A percentile compares a stretch with the other conserved stretches of the same genome.
Conservation (phyloP, 2,113 vertebrate species). For the Dasyornis broadbenti region DNA sequence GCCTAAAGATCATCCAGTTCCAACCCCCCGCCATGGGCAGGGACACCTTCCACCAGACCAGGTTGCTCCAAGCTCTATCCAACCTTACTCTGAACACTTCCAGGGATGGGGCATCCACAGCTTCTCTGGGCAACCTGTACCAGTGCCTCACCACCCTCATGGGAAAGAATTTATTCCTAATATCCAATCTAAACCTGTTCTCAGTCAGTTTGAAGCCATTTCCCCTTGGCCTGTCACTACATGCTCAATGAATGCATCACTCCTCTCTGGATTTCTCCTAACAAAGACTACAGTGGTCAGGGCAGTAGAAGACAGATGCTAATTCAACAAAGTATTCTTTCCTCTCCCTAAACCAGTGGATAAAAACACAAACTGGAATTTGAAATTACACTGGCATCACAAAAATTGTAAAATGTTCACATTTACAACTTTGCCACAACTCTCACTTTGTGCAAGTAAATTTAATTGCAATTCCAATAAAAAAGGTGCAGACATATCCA, state of each 20-base stretch:
- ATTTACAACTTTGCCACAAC: background rate
- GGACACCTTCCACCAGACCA: background rate
- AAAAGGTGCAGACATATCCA: background rate
- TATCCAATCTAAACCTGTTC: background rate
- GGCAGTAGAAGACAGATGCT: background rate
- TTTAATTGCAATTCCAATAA: background rate
- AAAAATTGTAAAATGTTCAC: background rate
- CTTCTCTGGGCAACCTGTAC: background rate
- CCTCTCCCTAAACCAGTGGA: background rate
- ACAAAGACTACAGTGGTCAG: background rate
- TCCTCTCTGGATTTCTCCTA: rapidly evolving
- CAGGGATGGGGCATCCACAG: background rate
- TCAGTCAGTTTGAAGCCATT: background rate
- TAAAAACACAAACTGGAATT: background rate
- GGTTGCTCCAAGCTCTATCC: background rate
- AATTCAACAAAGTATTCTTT: background rate
- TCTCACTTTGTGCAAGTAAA: background rate
- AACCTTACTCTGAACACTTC: background rate
- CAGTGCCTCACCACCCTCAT: background rate
- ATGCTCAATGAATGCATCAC: rapidly evolving
- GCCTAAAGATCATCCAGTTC: background rate
- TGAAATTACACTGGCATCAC: background rate
- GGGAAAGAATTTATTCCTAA: background rate
- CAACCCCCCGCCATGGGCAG: background rate
- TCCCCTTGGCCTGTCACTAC: background rate